Evolutionary conservation across 2,888 invertebrate species (phyloP), one percentile per base, ranked within the genome.

Genomic region (Rhingia campestris): DNA sequence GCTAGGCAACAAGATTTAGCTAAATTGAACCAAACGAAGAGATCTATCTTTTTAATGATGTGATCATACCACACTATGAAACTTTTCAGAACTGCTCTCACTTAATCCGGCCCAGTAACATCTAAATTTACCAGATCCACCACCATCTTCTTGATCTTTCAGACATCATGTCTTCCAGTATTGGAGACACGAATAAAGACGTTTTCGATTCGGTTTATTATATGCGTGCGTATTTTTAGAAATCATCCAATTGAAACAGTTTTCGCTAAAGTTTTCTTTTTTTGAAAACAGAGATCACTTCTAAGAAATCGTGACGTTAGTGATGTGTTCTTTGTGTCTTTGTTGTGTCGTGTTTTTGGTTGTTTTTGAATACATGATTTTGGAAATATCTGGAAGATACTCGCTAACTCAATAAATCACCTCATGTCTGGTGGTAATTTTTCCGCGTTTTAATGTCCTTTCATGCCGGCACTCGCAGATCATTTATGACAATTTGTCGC

Each of bases 121-220:
- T 63, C 63, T 64, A 73, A 63, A 56, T 73, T 73, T 64, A 73
- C 32, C 54, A 47, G 43, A 39, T 22, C 22, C 22, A 22, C 14
- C 43, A 56, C 30, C 33, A 33, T 35, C 35, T 67, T 43, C 39
- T 43, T 59, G 58, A 58, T 70, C 69, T 49, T 58, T 74, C 56
- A 81, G 76, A 81, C 81, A 61, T 41, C 22, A 43, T 37, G 81
- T 72, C 76, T 81, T 81, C 66, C 61, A 81, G 58, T 22, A 22
- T 69, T 58, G 51, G 69, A 75, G 69, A 81, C 81, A 58, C 58
- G 37, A 56, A 69, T 64, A 53, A 37, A 74, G 47, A 33, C 35
- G 47, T 30, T 56, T 49, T 12, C 14, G 14, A 7, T 43, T 35
- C 9, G n/a, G 35, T 30, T 10, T 30, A 32, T 32, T 30, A 30